These are phyloP conservation scores for Bacillus rossius DNA, from an alignment of 1,140 invertebrate species.

Conservation along the genomic window DNA sequence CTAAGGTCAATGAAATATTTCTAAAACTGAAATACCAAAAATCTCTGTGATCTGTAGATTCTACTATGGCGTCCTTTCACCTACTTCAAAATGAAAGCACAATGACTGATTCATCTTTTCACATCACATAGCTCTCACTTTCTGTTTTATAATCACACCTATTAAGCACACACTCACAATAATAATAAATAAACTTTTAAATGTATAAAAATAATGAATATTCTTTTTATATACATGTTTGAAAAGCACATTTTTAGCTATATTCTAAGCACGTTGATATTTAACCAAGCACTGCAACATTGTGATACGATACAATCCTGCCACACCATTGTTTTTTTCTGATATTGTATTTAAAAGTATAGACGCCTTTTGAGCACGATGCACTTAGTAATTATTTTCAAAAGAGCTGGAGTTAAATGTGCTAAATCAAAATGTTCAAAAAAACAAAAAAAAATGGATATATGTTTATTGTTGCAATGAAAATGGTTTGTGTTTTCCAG, in stretches of 20 bases:
- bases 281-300: constrained; percentile 15
- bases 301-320: constrained; percentile 18
- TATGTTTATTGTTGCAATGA: constrained; percentile 1
- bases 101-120: too few species aligned
- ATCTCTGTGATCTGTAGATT: too few species aligned
- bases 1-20: too few species aligned
- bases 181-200: too few species aligned
- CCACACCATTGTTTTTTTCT: constrained; percentile 5
- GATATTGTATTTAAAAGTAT: constrained; percentile 9
- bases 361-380: neutral
- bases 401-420: neutral
- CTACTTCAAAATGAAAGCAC: too few species aligned
- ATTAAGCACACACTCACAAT: too few species aligned
- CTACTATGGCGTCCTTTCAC: too few species aligned
- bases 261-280: constrained; percentile 14
- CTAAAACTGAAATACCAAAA: too few species aligned
- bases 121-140: too few species aligned
- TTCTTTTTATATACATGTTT: constrained; percentile 16
- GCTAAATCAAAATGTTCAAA: neutral
- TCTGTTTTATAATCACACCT: too few species aligned
- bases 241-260: constrained; percentile 13
- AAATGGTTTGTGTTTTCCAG: neutral
- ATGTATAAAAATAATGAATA: neutral
- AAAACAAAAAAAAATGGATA: constrained; percentile 4
- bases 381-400: constrained; percentile 8